A percentile compares a stretch with the other conserved stretches of the same genome.
Conservation (phyloP, 2,113 vertebrate genomes). For the Heptranchias perlo region DNA sequence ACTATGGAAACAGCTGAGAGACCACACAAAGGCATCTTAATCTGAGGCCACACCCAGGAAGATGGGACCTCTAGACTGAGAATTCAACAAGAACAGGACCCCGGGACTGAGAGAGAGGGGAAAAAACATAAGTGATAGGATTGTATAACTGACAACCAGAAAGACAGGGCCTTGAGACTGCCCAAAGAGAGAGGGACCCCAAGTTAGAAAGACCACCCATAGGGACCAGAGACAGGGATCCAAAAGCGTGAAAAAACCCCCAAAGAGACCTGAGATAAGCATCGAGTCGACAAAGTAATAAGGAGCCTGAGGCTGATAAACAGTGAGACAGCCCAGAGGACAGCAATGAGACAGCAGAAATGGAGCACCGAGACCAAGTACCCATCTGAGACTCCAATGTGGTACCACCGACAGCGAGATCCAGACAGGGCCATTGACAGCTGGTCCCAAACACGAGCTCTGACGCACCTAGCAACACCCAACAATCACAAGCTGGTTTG, state of each 20-base stretch:
- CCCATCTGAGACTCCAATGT: not conserved
- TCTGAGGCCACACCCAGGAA: not conserved
- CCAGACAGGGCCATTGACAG: not conserved
- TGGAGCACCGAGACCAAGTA: not conserved
- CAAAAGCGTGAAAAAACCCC: not conserved
- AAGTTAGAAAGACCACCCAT: not conserved
- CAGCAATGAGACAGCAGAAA: not conserved
- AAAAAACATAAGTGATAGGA: too few relatives aligned
- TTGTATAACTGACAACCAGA: not conserved
- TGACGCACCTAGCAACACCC: not conserved
- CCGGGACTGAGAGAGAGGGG: not conserved
- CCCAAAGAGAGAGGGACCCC: not conserved
- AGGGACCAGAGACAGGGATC: not conserved
- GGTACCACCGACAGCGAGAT: not conserved
- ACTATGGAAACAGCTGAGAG: not conserved
- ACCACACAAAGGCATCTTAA: not conserved
- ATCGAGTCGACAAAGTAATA: not conserved
- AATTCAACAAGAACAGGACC: not conserved
- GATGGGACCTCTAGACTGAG: not conserved
- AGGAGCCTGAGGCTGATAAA: not conserved
- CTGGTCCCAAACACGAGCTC: not conserved
- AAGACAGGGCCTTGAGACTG: not conserved
- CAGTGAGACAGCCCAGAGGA: too few relatives aligned
- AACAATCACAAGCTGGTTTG: not conserved
- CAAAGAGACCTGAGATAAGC: not conserved